These are phyloP conservation scores for Nymphalis io DNA, from an alignment of 1,140 invertebrate species.

Conservation along the genomic window DNA sequence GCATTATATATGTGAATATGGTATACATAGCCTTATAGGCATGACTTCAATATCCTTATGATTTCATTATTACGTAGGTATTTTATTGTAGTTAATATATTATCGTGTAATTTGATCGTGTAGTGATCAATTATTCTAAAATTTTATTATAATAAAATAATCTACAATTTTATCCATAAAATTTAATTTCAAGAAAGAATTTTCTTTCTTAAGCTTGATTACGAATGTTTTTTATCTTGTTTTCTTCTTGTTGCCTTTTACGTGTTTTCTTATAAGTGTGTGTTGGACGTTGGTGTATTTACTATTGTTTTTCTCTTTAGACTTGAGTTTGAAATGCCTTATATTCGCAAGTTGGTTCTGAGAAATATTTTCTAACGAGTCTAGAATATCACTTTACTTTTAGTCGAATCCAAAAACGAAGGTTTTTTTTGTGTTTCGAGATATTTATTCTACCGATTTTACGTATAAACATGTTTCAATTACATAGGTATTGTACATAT, in stretches of 20 bases:
- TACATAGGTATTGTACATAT: no score
- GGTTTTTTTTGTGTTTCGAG: no score
- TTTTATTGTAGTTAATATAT: background rate
- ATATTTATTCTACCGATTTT: no score
- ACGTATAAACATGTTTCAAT: no score
- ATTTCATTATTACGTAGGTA: background rate
- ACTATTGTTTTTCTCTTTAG: constrained; percentile 3
- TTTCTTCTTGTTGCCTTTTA: background rate
- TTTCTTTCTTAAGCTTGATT: background rate
- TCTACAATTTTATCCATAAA: no score
- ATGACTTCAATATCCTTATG: background rate
- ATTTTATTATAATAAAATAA: no score
- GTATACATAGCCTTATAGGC: no score
- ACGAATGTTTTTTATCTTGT: background rate
- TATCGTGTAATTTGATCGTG: no score
- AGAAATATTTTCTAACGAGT: background rate
- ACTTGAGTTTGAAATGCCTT: background rate
- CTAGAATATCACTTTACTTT: no score
- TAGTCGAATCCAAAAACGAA: no score
- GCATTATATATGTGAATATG: no score
- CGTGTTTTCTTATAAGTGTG: background rate
- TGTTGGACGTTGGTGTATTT: background rate
- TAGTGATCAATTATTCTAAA: no score
- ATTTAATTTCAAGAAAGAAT: background rate
- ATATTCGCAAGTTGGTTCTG: background rate